Percentiles rank a stretch among this genome's conserved stretches.
These are phyloP conservation scores for Platycercus adscitus DNA, from an alignment of 2,113 vertebrate genomes.

Conservation along the genomic window DNA sequence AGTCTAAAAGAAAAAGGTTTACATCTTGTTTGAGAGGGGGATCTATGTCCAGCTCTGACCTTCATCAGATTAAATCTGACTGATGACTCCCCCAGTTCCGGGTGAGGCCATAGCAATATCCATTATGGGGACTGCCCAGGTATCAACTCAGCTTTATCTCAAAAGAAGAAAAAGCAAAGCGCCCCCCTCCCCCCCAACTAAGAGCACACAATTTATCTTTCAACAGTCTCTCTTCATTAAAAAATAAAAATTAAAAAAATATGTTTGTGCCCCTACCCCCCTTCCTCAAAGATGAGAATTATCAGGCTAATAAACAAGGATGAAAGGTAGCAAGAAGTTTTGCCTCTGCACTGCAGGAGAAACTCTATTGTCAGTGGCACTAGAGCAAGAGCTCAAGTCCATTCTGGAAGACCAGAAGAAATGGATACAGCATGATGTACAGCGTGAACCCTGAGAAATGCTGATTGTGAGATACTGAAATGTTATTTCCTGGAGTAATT, in stretches of 20 bases:
- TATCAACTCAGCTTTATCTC: not conserved
- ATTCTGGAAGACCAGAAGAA: not conserved
- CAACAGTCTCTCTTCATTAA: not conserved
- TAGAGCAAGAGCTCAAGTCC: not conserved
- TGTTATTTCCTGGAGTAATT: constrained; percentile 36
- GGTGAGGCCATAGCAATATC: not conserved
- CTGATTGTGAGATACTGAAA: constrained; percentile 13
- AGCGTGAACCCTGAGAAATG: not conserved
- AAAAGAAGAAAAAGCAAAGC: not conserved
- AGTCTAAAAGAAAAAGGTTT: not conserved
- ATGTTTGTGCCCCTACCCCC: not conserved
- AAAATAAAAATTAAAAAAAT: not conserved
- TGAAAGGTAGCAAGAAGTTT: not conserved
- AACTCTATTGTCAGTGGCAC: not conserved
- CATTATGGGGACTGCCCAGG: not conserved
- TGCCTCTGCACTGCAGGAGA: not conserved
- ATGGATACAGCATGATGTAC: not conserved
- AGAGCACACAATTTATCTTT: not conserved
- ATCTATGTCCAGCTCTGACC: not conserved
- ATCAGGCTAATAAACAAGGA: not conserved
- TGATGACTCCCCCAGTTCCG: not conserved
- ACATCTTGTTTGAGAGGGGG: not conserved
- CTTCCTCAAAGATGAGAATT: not conserved
- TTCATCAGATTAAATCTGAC: not conserved
- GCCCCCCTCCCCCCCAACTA: too few species aligned